Conservation (phyloP, 2,113 vertebrate genomes). For the Lagopus muta region DNA sequence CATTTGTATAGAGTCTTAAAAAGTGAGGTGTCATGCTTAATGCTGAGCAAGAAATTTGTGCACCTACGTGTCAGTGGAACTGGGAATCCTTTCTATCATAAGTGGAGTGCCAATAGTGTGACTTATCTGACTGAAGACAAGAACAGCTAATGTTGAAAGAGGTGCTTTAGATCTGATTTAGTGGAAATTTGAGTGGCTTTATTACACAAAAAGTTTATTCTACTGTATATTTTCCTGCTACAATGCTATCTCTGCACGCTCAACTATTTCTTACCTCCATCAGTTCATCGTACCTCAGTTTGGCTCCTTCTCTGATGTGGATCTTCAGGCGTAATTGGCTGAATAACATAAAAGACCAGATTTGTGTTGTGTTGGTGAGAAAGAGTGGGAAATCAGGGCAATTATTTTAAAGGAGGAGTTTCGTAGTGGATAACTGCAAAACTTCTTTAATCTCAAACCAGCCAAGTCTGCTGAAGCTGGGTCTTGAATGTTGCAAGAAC, state of each 20-base stretch:
- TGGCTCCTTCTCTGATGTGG: not conserved
- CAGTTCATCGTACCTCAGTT: not conserved
- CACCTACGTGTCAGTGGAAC: not conserved
- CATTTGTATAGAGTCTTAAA: conserved; percentile 87
- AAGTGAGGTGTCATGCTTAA: conserved; percentile 76
- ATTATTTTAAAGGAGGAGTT: not conserved
- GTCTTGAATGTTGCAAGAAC: not conserved
- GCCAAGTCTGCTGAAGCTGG: not conserved
- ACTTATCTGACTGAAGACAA: not conserved
- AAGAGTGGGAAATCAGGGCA: not conserved
- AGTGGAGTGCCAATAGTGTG: not conserved
- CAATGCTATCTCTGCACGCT: not conserved
- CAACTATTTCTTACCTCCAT: not conserved
- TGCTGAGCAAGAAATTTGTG: not conserved
- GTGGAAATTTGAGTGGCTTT: not conserved
- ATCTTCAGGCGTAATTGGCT: not conserved
- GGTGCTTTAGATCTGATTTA: not conserved
- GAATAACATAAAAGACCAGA: not conserved
- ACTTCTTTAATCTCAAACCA: not conserved
- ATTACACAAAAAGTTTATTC: not conserved
- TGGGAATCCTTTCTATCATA: not conserved
- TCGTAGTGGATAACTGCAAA: not conserved
- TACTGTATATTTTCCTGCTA: not conserved
- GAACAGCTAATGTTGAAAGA: not conserved
- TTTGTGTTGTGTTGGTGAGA: not conserved